Base-by-base conservation (phyloP, 37 sponge, comb jelly and placozoan species). In the Mnemiopsis leidyi region DNA sequence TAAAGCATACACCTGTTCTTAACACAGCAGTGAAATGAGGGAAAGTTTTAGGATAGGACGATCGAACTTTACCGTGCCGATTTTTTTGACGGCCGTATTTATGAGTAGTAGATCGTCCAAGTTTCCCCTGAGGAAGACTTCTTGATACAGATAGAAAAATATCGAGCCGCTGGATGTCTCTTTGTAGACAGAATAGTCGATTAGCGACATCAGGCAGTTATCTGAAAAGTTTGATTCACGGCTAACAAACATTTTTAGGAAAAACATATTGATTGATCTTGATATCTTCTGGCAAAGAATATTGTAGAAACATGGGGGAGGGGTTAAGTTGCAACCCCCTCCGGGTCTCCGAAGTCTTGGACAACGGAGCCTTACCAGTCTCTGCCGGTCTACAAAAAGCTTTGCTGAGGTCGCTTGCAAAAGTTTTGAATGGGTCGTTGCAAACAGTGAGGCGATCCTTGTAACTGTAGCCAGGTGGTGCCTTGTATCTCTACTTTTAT, bases 121-220 rank as follows among this genome's bases (percentile, higher is more conserved):
- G 30, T 28, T 71, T n/a, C 75, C 75, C n/a, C 75, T n/a, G 75
- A 71, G 75, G 75, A 71, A 71, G 75, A 29, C 30, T n/a, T n/a
- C 30, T 5, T 29, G 75, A 25, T 71, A 71, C 3, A 71, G 5
- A 25, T 71, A 71, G n/a, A 71, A 71, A 13, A 18, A 7, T 23
- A 28, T 18, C 30, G 25, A 5, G 20, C 30, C 25, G 20, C 21
- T 23, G n/a, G 5, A 13, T 5, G 30, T 28, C n/a, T 3, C 75
- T 25, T 71, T n/a, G 75, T 18, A 18, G 61, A 13, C 61, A 5
- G 75, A 23, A 25, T 71, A 71, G 25, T 28, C 75, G 75, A 71
- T 28, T 5, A 71, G n/a, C 75, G 25, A n/a, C 75, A 71, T 71
- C 30, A n/a, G 5, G 75, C 75, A 71, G 25, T 71, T 71, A 18